These are phyloP conservation scores for Apodemus sylvaticus DNA, from an alignment of 2,113 vertebrate genomes.

Conservation along the genomic window DNA sequence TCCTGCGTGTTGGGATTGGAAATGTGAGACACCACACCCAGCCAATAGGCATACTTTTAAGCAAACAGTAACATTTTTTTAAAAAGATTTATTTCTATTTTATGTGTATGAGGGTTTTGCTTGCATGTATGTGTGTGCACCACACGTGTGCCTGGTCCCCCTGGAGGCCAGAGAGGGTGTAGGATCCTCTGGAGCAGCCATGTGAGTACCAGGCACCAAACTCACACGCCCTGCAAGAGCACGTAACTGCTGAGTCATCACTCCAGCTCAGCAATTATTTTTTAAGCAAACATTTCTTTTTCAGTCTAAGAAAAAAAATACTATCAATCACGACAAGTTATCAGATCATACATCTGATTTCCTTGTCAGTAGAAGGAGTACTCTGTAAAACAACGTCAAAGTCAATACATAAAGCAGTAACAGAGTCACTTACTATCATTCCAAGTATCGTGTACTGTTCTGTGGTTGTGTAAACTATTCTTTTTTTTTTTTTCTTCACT, in stretches of 20 bases:
- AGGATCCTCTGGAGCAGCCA: neutral
- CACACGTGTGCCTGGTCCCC: neutral
- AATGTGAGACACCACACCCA: neutral
- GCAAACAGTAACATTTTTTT: neutral
- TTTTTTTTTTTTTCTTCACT: neutral
- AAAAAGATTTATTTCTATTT: neutral
- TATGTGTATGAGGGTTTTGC: neutral
- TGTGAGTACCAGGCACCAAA: neutral
- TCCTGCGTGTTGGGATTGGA: too few species aligned
- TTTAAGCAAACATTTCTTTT: slow-evolving; percentile 4
- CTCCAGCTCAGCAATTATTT: neutral
- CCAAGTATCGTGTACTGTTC: neutral
- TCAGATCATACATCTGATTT: neutral
- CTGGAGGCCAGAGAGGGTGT: neutral
- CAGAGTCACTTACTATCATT: neutral
- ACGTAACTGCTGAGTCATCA: neutral
- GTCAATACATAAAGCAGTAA: neutral
- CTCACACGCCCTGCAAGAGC: neutral
- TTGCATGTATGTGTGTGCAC: neutral
- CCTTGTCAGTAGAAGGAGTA: neutral
- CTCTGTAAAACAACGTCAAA: neutral
- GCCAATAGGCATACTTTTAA: neutral
- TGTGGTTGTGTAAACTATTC: neutral
- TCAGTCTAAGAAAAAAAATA: neutral
- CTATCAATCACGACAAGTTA: neutral